These are phyloP conservation scores for Parnassius apollo DNA, from an alignment of 2,888 invertebrate species.

Conservation along the genomic window DNA sequence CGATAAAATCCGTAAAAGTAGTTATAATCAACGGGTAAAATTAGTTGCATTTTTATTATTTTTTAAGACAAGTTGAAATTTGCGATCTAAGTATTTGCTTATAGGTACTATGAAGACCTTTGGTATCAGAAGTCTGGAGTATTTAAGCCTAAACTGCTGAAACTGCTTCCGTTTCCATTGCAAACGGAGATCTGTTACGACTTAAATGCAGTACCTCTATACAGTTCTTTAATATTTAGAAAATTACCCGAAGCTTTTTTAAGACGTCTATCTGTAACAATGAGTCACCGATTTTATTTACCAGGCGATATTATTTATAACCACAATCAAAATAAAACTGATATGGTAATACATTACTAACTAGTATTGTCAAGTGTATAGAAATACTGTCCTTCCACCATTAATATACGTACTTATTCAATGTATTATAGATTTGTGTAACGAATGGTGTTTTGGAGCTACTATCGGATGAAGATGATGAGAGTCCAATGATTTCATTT, in stretches of 20 bases:
- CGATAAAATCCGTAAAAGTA: no score
- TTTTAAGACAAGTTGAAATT: no score
- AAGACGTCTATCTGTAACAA: constrained; percentile 70
- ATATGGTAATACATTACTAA: constrained; percentile 60
- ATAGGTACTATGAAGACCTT: constrained; percentile 74
- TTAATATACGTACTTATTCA: constrained; percentile 8
- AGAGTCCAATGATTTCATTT: constrained; percentile 78
- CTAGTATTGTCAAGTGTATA: background rate
- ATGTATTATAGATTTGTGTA: constrained; percentile 62
- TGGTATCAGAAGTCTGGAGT: constrained; percentile 79
- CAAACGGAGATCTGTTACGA: constrained; percentile 79
- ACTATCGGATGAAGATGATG: constrained; percentile 77
- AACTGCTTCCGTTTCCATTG: constrained; percentile 67
- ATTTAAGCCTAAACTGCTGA: constrained; percentile 64
- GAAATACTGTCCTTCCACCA: background rate
- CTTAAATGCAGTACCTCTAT: constrained; percentile 73
- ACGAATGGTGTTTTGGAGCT: constrained; percentile 73
- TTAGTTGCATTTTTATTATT: background rate
- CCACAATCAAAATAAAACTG: constrained; percentile 73
- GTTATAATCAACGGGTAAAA: constrained; percentile 42
- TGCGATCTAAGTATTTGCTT: background rate
- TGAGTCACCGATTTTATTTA: constrained; percentile 78
- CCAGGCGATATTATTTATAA: constrained; percentile 76
- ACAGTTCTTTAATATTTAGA: constrained; percentile 74
- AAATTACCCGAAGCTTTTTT: constrained; percentile 77